These are phyloP conservation scores for Oscheius onirici DNA, from an alignment of 2,888 invertebrate genomes.

Conservation along the genomic window DNA sequence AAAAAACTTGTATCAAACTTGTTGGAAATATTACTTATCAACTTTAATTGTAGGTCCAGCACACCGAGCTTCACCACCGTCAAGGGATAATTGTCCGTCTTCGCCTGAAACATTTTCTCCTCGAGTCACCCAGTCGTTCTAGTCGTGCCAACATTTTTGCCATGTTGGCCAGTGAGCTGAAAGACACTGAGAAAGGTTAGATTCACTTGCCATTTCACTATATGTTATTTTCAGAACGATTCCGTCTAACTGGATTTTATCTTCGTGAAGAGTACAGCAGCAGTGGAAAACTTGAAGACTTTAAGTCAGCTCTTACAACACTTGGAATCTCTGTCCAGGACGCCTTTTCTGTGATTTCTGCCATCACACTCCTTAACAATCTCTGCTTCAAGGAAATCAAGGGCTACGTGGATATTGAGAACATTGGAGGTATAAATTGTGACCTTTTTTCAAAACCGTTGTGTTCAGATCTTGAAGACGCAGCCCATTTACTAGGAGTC, in stretches of 20 bases:
- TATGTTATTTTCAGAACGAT: constrained; percentile 32
- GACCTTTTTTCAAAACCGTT: background rate
- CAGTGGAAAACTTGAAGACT: constrained; percentile 46
- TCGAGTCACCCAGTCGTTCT: constrained; percentile 47
- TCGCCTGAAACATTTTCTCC: constrained; percentile 39
- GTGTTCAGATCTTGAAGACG: constrained; percentile 49
- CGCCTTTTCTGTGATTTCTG: constrained; percentile 43
- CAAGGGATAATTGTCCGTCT: constrained; percentile 39
- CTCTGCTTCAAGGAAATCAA: constrained; percentile 41
- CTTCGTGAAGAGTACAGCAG: constrained; percentile 43
- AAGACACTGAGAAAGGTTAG: constrained; percentile 43
- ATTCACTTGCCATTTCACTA: too few species aligned
- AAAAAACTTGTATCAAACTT: too few species aligned
- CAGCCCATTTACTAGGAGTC: constrained; percentile 40
- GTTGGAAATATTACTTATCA: background rate
- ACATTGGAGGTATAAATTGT: constrained; percentile 36
- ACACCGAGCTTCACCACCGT: constrained; percentile 44
- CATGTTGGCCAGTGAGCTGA: constrained; percentile 47
- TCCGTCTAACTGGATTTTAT: constrained; percentile 46
- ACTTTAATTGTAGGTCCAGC: constrained; percentile 33
- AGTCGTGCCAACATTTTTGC: constrained; percentile 52
- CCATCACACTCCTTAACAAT: constrained; percentile 47
- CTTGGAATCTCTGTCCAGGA: constrained; percentile 42
- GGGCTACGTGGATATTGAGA: constrained; percentile 42
- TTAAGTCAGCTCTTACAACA: constrained; percentile 33